Evolutionary conservation across 2,113 vertebrate species (phyloP), one percentile per base, ranked within the genome.

Genomic region (Vimba vimba): DNA sequence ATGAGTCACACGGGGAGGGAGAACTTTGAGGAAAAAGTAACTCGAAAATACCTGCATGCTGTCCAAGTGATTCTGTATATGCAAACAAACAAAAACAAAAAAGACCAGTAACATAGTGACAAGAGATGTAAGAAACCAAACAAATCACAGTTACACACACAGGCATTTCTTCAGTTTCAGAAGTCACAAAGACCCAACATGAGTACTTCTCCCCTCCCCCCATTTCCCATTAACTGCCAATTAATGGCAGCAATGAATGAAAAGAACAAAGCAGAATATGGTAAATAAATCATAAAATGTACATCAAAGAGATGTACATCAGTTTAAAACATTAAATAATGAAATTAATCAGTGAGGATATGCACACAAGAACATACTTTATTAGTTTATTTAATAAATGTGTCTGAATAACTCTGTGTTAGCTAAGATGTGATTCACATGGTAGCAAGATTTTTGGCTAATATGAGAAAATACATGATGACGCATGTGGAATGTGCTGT

Each of bases 21-120:
- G 1, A 87, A 77, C 89, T 86, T 64, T 79, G 82, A 91, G 91
- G 89, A 83, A 90, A 27, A 94, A 94, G 84, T 90, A 88, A 85
- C 81, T 86, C 88, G 93, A 94, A 94, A 96, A 95, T 99, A 99
- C 98, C 98, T 99, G 98, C 98, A 99, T 98, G 97, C 97, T 97
- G 96, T 99, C 98, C 98, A 99, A 95, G 95, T 97, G 95, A 96
- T 93, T 97, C 98, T 99, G 97, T 93, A 92, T 94, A 93, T 95
- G 95, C 95, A 96, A 95, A 95, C 94, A 93, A 94, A 91, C 95
- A 94, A 93, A 94, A 93, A 57, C 47, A 57, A 93, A 92, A 89
- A 80, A 89, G 73, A 88, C 74, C 85, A 91, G 91, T 93, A 94
- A 93, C 94, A 96, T 93, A 94, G 92, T 91, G 90, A 96, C 93